Percentiles rank a stretch among this genome's conserved stretches.
Conservation (phyloP, 2,113 vertebrate genomes). For the Balaeniceps rex region DNA sequence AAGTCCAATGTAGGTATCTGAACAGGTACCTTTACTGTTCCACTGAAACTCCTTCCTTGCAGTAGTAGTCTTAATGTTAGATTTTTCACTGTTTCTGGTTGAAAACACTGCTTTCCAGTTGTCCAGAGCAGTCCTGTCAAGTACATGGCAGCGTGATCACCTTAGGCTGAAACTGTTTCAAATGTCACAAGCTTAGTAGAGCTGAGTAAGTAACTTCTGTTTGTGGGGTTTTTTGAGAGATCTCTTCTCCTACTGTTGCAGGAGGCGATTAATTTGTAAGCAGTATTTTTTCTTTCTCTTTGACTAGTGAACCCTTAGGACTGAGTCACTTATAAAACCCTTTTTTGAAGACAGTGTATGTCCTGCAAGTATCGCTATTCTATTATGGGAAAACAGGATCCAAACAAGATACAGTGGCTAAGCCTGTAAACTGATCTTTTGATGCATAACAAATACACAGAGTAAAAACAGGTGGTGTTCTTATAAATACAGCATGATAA, state of each 20-base stretch:
- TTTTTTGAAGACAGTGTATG: neutral
- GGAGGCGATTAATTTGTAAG: neutral
- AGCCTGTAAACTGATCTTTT: neutral
- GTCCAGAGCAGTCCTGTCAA: neutral
- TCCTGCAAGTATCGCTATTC: neutral
- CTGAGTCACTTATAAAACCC: neutral
- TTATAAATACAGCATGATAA: neutral
- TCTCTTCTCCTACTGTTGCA: neutral
- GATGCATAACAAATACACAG: neutral
- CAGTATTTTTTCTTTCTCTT: neutral
- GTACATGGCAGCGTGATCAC: neutral
- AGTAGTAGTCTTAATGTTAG: neutral
- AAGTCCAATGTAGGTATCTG: neutral
- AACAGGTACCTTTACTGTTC: neutral
- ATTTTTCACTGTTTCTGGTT: neutral
- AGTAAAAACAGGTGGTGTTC: conserved; percentile 1
- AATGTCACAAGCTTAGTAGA: neutral
- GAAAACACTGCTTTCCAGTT: neutral
- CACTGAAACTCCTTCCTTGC: neutral
- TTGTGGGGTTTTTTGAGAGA: neutral
- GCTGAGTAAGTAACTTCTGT: neutral
- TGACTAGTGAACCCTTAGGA: neutral
- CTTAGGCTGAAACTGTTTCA: neutral
- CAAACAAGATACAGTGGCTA: neutral
- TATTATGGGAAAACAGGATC: neutral